Evolutionary conservation across 2,888 invertebrate species (phyloP).

Genomic region (Ceratothoa steindachneri): DNA sequence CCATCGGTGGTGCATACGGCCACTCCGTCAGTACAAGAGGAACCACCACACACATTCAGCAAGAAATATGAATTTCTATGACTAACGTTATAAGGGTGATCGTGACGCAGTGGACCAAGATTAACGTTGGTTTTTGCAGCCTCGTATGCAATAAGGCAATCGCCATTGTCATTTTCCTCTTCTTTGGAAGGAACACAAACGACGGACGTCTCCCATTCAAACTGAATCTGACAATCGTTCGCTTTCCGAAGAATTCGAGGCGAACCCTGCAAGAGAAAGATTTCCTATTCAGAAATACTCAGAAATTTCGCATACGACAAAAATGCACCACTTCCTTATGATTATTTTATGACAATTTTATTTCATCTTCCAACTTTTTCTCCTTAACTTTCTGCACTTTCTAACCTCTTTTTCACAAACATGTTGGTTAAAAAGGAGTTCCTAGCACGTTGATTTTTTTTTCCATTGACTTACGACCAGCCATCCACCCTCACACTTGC

Average conservation of each 20-base stretch:
- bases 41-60: slow-evolving; percentile 34
- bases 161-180: no score
- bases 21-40: slow-evolving; percentile 20
- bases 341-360: no score
- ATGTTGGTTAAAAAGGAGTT: no score
- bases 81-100: slow-evolving; percentile 24
- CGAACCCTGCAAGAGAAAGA: slow-evolving; percentile 32
- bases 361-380: no score
- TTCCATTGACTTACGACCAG: no score
- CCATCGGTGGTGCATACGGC: slow-evolving; percentile 26
- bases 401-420: no score
- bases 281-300: no score
- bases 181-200: slow-evolving; percentile 21
- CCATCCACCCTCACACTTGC: no score
- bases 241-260: slow-evolving; percentile 28
- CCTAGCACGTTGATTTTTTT: no score
- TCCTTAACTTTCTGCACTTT: no score
- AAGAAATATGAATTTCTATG: slow-evolving; percentile 12
- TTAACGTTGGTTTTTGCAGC: slow-evolving; percentile 38
- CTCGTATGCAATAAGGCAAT: slow-evolving; percentile 30
- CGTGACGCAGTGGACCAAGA: slow-evolving; percentile 24
- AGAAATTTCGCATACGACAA: no score
- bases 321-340: no score
- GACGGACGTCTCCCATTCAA: slow-evolving; percentile 35
- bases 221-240: slow-evolving; percentile 41